A percentile compares a stretch with the other conserved stretches of the same genome.
Evolutionary conservation across 1,140 invertebrate species (phyloP).

Genomic region (Parasteatoda tepidariorum): DNA sequence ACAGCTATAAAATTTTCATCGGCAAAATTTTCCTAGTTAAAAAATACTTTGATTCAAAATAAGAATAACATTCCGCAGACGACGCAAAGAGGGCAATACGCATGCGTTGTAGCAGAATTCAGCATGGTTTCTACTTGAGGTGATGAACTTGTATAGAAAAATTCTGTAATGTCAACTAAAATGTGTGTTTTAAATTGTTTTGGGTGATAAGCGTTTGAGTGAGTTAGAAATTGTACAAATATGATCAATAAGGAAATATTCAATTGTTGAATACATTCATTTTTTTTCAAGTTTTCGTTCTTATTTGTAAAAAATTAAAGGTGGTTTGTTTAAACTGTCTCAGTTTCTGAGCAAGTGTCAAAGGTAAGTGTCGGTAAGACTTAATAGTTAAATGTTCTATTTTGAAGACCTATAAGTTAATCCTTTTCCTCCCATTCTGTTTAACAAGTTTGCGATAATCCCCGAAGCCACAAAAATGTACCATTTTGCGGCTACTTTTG

Average conservation of each 20-base stretch:
- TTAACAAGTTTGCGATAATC: neutral
- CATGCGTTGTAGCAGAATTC: conserved; percentile 53
- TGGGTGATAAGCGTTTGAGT: neutral
- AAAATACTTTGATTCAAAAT: too few species aligned
- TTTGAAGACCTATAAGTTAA: conserved; percentile 10
- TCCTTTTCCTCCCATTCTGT: neutral
- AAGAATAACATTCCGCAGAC: conserved; percentile 50
- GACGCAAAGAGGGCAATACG: conserved; percentile 35
- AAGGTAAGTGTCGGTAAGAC: conserved; percentile 23
- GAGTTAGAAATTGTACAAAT: neutral
- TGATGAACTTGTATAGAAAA: conserved; percentile 14
- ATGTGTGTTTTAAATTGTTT: conserved; percentile 2
- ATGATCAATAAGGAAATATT: neutral
- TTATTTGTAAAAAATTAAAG: neutral
- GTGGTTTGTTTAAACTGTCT: neutral
- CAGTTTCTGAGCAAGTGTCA: neutral
- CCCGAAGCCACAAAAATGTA: conserved; percentile 18
- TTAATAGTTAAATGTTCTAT: conserved; percentile 2
- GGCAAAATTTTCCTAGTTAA: too few species aligned
- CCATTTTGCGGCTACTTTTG: neutral
- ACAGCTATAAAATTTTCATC: too few species aligned
- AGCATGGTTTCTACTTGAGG: conserved; percentile 57
- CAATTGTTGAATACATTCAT: neutral
- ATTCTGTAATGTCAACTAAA: conserved; percentile 21
- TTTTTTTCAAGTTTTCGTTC: neutral